These are phyloP conservation scores for Aegithalos caudatus DNA, from an alignment of 2,113 vertebrate genomes.

Conservation along the genomic window DNA sequence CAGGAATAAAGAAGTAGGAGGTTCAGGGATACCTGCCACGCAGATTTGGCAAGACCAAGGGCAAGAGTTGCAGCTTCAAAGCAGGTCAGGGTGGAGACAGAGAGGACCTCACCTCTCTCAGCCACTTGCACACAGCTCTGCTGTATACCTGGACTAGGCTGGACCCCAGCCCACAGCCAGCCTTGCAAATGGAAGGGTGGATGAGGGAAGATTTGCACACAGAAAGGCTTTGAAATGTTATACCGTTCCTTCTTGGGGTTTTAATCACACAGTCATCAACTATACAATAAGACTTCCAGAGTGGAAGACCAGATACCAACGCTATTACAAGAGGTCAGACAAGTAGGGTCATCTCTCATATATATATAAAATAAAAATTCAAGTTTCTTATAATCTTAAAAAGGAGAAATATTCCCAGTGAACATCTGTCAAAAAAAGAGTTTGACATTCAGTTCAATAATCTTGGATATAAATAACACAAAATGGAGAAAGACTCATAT, in stretches of 20 bases:
- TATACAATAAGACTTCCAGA: neutral
- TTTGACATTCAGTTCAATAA: neutral
- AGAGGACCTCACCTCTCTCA: neutral
- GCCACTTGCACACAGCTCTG: neutral
- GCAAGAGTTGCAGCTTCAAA: neutral
- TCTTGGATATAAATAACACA: neutral
- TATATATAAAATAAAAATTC: neutral
- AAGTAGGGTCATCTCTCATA: neutral
- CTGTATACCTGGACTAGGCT: neutral
- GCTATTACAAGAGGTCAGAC: neutral
- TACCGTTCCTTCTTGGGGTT: neutral
- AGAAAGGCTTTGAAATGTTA: neutral
- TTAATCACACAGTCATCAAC: neutral
- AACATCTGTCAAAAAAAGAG: neutral
- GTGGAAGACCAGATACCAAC: neutral
- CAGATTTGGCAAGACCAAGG: neutral
- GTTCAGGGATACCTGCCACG: neutral
- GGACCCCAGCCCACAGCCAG: neutral
- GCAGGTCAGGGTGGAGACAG: neutral
- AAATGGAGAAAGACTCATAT: neutral
- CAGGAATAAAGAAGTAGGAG: neutral
- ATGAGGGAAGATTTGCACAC: neutral
- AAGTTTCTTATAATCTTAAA: neutral
- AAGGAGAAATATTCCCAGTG: neutral
- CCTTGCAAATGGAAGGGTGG: accelerated